Percentiles rank a stretch among this genome's conserved stretches.
Evolutionary conservation across 2,888 invertebrate genomes (phyloP).

Genomic region (Carabus problematicus): DNA sequence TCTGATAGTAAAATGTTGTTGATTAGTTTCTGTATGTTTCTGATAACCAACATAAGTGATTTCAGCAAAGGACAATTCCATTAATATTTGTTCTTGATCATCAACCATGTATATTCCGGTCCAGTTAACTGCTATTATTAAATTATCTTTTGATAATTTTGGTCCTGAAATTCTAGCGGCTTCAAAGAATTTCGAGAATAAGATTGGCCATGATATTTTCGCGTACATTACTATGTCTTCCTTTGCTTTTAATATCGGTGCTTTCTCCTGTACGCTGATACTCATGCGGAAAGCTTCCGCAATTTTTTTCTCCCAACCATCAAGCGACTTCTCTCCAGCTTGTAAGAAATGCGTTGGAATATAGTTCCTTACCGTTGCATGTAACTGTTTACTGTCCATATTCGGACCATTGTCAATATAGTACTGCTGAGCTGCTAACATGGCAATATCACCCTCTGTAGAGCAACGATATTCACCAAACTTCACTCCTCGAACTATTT

Average conservation of each 20-base stretch:
- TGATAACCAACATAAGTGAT: slow-evolving; percentile 76
- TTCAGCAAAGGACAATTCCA: slow-evolving; percentile 88
- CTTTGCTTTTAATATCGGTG: slow-evolving; percentile 75
- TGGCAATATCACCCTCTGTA: slow-evolving; percentile 84
- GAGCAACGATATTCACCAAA: slow-evolving; percentile 90
- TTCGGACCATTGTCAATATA: slow-evolving; percentile 80
- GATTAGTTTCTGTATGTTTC: slow-evolving; percentile 60
- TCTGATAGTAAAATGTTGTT: slow-evolving; percentile 76
- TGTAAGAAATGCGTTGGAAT: slow-evolving; percentile 78
- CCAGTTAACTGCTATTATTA: slow-evolving; percentile 94
- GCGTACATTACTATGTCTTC: slow-evolving; percentile 92
- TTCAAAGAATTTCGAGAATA: slow-evolving; percentile 94
- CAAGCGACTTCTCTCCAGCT: slow-evolving; percentile 59
- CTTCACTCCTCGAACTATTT: slow-evolving; percentile 86
- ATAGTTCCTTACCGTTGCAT: slow-evolving; percentile 77
- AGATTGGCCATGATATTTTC: slow-evolving; percentile 91
- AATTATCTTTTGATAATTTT: slow-evolving; percentile 70
- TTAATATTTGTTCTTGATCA: slow-evolving; percentile 87
- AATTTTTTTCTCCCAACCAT: slow-evolving; percentile 77
- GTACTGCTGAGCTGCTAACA: slow-evolving; percentile 89
- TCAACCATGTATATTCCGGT: slow-evolving; percentile 92
- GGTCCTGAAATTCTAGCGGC: slow-evolving; percentile 80
- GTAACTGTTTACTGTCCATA: slow-evolving; percentile 72
- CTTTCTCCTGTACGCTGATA: slow-evolving; percentile 72
- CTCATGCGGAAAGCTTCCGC: slow-evolving; percentile 75